A percentile compares a stretch with the other conserved stretches of the same genome.
Evolutionary conservation across 2,797 vertebrate genomes (phyloP).

Genomic region (Dryobates pubescens): DNA sequence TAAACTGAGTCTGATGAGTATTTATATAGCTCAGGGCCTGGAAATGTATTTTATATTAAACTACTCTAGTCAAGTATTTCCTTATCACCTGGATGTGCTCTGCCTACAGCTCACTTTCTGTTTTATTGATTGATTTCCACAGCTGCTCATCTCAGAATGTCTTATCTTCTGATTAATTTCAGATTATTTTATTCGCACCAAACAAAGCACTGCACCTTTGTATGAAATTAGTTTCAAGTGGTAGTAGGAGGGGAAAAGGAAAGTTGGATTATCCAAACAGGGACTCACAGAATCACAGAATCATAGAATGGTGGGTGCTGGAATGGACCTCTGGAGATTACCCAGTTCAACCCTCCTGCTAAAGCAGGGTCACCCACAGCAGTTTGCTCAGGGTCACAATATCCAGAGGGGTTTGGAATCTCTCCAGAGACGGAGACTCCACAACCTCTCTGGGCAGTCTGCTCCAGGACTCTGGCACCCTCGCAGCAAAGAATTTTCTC

Average conservation of each 20-base stretch:
- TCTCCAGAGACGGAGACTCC: too few relatives aligned
- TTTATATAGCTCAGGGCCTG: slow-evolving; percentile 34
- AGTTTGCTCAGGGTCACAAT: too few relatives aligned
- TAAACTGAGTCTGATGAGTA: slow-evolving; percentile 4
- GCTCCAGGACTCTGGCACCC: too few relatives aligned
- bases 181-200: neutral
- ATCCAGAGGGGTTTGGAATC: too few relatives aligned
- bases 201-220: neutral
- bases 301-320: too few relatives aligned
- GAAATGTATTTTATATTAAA: neutral
- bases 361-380: too few relatives aligned
- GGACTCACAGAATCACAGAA: neutral
- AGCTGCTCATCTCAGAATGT: neutral
- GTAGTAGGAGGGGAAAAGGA: neutral
- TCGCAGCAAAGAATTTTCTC: too few relatives aligned
- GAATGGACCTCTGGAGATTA: too few relatives aligned
- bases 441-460: too few relatives aligned
- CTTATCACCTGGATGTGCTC: neutral
- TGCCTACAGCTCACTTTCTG: slow-evolving; percentile 8
- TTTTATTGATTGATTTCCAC: slow-evolving; percentile 57
- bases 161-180: neutral
- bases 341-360: too few relatives aligned
- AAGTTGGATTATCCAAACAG: neutral
- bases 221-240: neutral
- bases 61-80: neutral